Percentiles rank a stretch among this genome's conserved stretches.
These are phyloP conservation scores for Helicorthomorpha holstii DNA, from an alignment of 1,140 invertebrate species.

Conservation along the genomic window DNA sequence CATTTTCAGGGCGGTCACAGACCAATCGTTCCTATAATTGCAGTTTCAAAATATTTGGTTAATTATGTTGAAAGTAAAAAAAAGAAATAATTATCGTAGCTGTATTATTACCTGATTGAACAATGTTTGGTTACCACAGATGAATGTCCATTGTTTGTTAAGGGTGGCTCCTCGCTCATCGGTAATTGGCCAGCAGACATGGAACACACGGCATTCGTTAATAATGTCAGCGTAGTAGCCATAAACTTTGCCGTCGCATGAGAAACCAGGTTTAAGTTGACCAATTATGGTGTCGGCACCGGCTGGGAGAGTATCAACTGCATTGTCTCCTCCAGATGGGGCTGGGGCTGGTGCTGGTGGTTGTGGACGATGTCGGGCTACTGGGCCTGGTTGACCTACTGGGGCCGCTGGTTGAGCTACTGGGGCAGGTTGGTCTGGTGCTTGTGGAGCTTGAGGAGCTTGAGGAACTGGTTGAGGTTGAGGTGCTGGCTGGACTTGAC, in stretches of 20 bases:
- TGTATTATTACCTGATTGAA: slow-evolving; percentile 19
- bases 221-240: slow-evolving; percentile 10
- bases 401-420: too few species aligned
- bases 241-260: slow-evolving; percentile 3
- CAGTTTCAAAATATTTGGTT: neutral
- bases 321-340: too few species aligned
- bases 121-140: slow-evolving; percentile 21
- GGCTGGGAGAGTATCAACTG: slow-evolving; percentile 16
- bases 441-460: too few species aligned
- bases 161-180: slow-evolving; percentile 7
- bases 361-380: too few species aligned
- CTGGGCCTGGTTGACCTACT: too few species aligned
- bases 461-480: too few species aligned
- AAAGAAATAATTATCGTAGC: neutral
- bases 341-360: too few species aligned
- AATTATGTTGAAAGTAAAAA: neutral
- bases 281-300: slow-evolving; percentile 16
- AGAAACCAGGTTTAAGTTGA: slow-evolving; percentile 14
- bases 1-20: slow-evolving; percentile 18
- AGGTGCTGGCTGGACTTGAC: too few species aligned
- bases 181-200: slow-evolving; percentile 9
- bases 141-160: slow-evolving; percentile 15
- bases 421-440: too few species aligned
- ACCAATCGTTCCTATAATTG: slow-evolving; percentile 14
- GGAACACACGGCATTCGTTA: slow-evolving; percentile 11